Conservation (phyloP, 2,113 vertebrate species). For the Damaliscus lunatus region DNA sequence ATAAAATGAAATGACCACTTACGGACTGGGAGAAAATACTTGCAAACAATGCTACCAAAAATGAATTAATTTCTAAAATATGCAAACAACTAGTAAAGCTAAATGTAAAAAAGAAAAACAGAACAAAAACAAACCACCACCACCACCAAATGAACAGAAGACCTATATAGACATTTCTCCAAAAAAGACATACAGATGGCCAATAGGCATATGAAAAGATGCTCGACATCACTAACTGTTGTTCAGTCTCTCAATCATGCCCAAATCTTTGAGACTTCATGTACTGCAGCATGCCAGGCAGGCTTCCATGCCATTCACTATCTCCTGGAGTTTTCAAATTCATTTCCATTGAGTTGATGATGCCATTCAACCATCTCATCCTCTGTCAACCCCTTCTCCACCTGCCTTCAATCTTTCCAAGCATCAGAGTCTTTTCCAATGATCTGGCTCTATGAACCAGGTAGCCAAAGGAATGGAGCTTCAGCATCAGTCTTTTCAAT, state of each 20-base stretch:
- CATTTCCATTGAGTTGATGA: not conserved
- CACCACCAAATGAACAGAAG: not conserved
- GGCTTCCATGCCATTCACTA: rapidly evolving
- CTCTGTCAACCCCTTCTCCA: not conserved
- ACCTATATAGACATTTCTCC: not conserved
- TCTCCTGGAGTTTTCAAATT: not conserved
- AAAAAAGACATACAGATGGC: not conserved
- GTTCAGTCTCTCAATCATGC: not conserved
- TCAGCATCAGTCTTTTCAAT: not conserved
- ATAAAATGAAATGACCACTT: not conserved
- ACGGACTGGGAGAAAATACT: not conserved
- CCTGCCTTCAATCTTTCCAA: not conserved
- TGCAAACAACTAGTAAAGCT: not conserved
- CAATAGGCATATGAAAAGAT: not conserved
- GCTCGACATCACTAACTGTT: not conserved
- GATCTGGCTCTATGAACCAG: not conserved
- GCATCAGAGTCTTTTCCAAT: not conserved
- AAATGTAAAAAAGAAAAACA: not conserved
- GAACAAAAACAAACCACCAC: not conserved
- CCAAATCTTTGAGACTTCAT: not conserved
- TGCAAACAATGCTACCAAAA: not conserved
- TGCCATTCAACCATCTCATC: not conserved
- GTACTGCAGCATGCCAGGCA: not conserved
- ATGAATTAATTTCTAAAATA: not conserved
- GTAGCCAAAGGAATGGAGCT: not conserved